These are phyloP conservation scores for Plectus sambesii DNA, from an alignment of 1,140 invertebrate species.

Conservation along the genomic window DNA sequence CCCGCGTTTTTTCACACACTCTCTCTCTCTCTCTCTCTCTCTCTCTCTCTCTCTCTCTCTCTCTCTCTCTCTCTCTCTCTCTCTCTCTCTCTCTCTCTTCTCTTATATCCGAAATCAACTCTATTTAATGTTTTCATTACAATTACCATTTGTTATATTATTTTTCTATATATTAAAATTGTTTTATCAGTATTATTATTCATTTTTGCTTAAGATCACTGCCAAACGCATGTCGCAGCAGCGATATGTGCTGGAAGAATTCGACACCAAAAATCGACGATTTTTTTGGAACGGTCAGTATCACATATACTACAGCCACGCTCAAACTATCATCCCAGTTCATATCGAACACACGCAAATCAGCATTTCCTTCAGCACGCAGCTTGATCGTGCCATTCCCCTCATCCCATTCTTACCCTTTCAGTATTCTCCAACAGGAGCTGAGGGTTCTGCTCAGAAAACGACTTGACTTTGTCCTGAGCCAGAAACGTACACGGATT, in stretches of 20 bases:
- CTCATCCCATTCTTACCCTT: slow-evolving; percentile 53
- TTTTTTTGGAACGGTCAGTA: too few relatives aligned
- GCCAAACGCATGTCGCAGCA: neutral
- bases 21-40: slow-evolving; percentile 4
- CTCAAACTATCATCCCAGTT: too few relatives aligned
- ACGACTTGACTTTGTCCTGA: slow-evolving; percentile 88
- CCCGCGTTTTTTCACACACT: slow-evolving; percentile 2
- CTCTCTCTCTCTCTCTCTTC: slow-evolving; percentile 7
- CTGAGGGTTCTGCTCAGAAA: slow-evolving; percentile 72
- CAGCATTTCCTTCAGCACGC: too few relatives aligned
- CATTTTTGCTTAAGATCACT: neutral
- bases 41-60: slow-evolving; percentile 2
- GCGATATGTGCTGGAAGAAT: too few relatives aligned
- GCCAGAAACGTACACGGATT: slow-evolving; percentile 93
- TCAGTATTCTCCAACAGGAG: slow-evolving; percentile 71
- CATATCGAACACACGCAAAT: too few relatives aligned
- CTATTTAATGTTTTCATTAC: too few relatives aligned
- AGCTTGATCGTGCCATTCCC: too few relatives aligned
- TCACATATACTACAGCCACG: too few relatives aligned
- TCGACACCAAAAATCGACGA: too few relatives aligned
- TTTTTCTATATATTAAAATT: too few relatives aligned
- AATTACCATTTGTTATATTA: too few relatives aligned
- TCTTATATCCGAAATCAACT: slow-evolving; percentile 9
- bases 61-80: slow-evolving; percentile 4
- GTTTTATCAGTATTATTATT: too few relatives aligned